Percentiles rank a stretch among this genome's conserved stretches.
Evolutionary conservation across 1,140 invertebrate species (phyloP).

Genomic region (Ostrea denselamellosa): DNA sequence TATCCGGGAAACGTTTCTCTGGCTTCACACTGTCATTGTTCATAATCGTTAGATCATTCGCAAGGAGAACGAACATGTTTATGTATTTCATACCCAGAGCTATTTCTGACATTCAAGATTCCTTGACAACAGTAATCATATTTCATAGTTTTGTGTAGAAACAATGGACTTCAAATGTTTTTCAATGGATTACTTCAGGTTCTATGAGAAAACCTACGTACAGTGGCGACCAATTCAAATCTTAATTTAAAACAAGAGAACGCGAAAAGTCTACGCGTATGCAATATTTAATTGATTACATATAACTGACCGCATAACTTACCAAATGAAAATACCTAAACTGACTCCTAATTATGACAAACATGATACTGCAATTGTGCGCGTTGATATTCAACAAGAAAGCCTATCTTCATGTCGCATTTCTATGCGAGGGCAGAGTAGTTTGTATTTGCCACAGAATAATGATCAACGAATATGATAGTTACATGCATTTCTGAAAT

Average conservation of each 20-base stretch:
- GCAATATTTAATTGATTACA: background rate
- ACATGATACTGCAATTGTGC: background rate
- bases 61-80: background rate
- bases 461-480: conserved; percentile 1
- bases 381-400: background rate
- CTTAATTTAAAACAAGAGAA: background rate
- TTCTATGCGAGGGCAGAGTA: background rate
- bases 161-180: background rate
- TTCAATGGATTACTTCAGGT: background rate
- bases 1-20: background rate
- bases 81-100: background rate
- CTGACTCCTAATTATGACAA: background rate
- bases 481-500: background rate
- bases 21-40: background rate
- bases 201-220: background rate
- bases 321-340: background rate
- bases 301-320: background rate
- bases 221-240: too few species aligned
- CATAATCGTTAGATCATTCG: conserved; percentile 5
- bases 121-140: background rate
- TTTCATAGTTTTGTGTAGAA: background rate
- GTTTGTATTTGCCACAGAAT: background rate
- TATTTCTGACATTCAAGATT: background rate
- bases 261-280: background rate
- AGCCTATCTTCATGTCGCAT: background rate